phyloP scores from a whole-genome alignment of 2,888 invertebrate genomes.

The Lysandra bellargus region DNA sequence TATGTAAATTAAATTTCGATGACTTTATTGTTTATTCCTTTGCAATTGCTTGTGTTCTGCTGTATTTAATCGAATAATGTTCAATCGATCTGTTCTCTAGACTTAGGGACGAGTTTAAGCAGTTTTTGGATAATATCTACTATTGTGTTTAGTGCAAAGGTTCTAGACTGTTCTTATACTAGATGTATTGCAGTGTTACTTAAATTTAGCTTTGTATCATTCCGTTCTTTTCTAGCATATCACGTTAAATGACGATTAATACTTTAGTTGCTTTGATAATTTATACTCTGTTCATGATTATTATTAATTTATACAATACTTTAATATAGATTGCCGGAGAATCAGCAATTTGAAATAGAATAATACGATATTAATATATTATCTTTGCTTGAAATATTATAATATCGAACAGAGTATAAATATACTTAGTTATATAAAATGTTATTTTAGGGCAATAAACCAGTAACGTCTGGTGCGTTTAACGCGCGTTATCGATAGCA shows the following conservation, averaged over 20 bases:
- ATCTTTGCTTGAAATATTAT: background rate
- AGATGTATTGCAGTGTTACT: background rate
- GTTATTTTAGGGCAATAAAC: conserved; percentile 60
- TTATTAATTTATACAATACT: background rate
- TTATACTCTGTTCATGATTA: conserved; percentile 55
- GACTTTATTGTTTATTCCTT: conserved; percentile 5
- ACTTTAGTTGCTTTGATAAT: conserved; percentile 59
- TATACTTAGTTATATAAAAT: conserved; percentile 27
- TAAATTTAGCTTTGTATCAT: conserved; percentile 54
- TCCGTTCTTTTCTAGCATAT: conserved; percentile 71
- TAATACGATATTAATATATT: too few species aligned
- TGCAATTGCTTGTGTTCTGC: background rate
- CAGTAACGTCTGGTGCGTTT: conserved; percentile 67
- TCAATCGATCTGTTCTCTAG: background rate
- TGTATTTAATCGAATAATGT: background rate
- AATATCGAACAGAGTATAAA: conserved; percentile 39
- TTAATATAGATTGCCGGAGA: background rate
- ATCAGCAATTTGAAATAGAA: background rate
- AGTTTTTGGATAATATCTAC: background rate
- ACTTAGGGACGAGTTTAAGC: background rate
- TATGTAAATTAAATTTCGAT: conserved; percentile 10
- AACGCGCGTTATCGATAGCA: conserved; percentile 76
- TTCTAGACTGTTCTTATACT: background rate
- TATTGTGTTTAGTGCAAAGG: conserved; percentile 2
- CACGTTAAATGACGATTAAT: conserved; percentile 57